phyloP scores from a whole-genome alignment of 2,797 vertebrate genomes.

The Prionace glauca region DNA sequence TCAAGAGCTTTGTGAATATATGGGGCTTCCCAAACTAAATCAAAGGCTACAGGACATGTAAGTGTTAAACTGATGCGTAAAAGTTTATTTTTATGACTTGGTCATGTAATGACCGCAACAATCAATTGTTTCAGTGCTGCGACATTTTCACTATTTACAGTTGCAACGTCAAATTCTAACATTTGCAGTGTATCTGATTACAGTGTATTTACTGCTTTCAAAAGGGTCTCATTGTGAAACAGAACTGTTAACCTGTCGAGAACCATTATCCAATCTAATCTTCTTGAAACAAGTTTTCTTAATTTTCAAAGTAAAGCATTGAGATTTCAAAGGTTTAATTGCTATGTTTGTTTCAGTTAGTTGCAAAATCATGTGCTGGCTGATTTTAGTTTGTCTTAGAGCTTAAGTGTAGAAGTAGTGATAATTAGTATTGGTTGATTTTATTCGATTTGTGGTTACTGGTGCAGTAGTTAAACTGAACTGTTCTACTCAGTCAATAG shows the following conservation, averaged over 20 bases:
- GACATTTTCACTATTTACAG: background rate
- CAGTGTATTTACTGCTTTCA: background rate
- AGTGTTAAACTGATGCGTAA: constrained; percentile 46
- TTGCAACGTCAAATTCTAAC: background rate
- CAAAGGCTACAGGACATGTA: constrained; percentile 88
- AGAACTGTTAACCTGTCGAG: background rate
- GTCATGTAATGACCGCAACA: background rate
- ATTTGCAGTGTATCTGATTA: background rate
- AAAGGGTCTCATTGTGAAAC: background rate
- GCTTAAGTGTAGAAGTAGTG: background rate
- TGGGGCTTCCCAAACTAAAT: constrained; percentile 93
- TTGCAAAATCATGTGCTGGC: background rate
- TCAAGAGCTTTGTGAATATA: constrained; percentile 95
- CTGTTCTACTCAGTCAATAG: background rate
- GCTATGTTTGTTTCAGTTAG: background rate
- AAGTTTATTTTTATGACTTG: background rate
- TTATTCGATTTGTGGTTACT: background rate
- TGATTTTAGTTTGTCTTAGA: background rate
- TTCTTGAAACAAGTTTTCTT: background rate
- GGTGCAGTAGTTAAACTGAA: background rate
- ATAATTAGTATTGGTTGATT: background rate
- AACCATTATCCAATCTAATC: background rate
- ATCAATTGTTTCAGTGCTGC: background rate
- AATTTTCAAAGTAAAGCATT: background rate
- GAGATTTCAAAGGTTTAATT: background rate